phyloP scores from a whole-genome alignment of 2,797 vertebrate species.

The Chloroceryle inda region DNA sequence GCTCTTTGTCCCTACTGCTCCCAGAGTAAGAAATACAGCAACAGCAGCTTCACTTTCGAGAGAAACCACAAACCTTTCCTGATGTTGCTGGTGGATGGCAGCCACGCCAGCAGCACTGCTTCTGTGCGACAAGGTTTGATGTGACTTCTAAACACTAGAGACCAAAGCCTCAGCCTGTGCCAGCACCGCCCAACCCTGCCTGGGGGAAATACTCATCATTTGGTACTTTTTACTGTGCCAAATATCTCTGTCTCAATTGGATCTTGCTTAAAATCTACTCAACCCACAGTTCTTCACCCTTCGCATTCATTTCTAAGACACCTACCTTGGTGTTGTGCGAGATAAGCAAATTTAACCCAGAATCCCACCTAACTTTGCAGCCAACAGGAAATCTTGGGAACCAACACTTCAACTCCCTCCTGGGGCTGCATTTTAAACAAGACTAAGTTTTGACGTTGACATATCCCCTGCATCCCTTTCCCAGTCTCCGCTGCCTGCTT shows the following conservation, averaged over 20 bases:
- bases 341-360: neutral
- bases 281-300: neutral
- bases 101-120: neutral
- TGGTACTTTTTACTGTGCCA: neutral
- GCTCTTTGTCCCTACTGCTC: neutral
- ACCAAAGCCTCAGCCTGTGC: neutral
- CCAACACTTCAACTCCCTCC: neutral
- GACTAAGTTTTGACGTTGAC: neutral
- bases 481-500: neutral
- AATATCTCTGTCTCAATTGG: accelerated
- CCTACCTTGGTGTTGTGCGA: accelerated
- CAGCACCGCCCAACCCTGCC: neutral
- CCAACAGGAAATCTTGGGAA: neutral
- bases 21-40: neutral
- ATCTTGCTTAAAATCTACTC: neutral
- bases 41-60: accelerated
- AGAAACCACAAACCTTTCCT: neutral
- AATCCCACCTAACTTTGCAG: neutral
- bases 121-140: accelerated
- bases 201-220: neutral
- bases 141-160: accelerated
- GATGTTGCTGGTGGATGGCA: neutral
- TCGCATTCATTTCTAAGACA: neutral
- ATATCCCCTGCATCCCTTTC: neutral
- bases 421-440: neutral